Evolutionary conservation across 2,888 invertebrate species (phyloP).

Genomic region (Plagodis dolabraria): DNA sequence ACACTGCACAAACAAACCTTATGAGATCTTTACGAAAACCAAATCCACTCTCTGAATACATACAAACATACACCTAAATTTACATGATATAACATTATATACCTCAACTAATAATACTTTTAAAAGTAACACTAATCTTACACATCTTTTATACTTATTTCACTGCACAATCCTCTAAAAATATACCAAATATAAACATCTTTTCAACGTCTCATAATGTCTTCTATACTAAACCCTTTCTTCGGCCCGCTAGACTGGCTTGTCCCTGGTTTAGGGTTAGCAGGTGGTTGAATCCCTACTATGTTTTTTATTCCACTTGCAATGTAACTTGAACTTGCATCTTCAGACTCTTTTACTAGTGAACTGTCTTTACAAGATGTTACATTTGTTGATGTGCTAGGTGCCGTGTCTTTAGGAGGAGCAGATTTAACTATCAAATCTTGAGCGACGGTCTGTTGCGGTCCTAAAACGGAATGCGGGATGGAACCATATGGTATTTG

Average conservation of each 20-base stretch:
- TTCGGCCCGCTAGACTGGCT: constrained; percentile 87
- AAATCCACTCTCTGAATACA: constrained; percentile 76
- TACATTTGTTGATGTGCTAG: constrained; percentile 70
- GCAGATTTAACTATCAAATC: constrained; percentile 82
- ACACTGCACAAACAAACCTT: constrained; percentile 84
- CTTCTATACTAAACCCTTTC: constrained; percentile 95
- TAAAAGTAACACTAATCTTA: constrained; percentile 53
- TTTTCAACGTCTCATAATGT: constrained; percentile 93
- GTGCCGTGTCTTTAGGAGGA: constrained; percentile 74
- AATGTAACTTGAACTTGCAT: constrained; percentile 68
- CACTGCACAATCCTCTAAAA: constrained; percentile 13
- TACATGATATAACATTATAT: constrained; percentile 53
- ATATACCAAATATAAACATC: constrained; percentile 17
- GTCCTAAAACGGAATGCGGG: constrained; percentile 69
- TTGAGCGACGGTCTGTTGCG: constrained; percentile 81
- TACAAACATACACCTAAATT: constrained; percentile 75
- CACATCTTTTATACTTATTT: constrained; percentile 34
- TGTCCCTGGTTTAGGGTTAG: constrained; percentile 80
- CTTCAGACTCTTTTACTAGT: constrained; percentile 60
- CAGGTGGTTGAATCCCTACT: constrained; percentile 77
- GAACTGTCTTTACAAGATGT: constrained; percentile 65
- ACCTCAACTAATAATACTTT: constrained; percentile 79
- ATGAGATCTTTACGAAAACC: constrained; percentile 85
- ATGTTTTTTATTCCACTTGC: constrained; percentile 80
- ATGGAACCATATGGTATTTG: constrained; percentile 73